Base-by-base conservation (phyloP, 2,888 invertebrate genomes). In the Leptopilina drosophilae region DNA sequence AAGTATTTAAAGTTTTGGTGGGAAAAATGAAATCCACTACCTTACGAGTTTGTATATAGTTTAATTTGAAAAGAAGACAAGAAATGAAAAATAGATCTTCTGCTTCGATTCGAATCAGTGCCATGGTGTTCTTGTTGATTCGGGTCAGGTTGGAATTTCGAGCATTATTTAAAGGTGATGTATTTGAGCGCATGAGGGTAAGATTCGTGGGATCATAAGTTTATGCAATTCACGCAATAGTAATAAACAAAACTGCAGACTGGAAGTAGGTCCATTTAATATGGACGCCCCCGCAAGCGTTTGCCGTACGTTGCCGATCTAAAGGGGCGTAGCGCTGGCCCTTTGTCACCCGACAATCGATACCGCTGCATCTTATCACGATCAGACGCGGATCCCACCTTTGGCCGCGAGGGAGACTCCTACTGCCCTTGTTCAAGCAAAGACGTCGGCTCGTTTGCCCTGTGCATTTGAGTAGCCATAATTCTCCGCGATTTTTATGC, bases 221-320 rank as follows among this genome's bases (percentile, higher is more conserved):
- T 42, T 73, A 73, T 73, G 73, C 73, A n/a, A 77, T 82, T 77
- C 83, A 86, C 82, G 78, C 77, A 79, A 79, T 81, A 82, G 85
- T 83, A 86, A 89, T 87, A 88, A 89, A 88, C 85, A 86, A 87
- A 87, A 85, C 85, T 84, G n/a, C 53, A 69, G 69, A 53, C 53
- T 56, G 69, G 64, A 64, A 67, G 81, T 46, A 78, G 77, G 79
- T 12, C 53, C 66, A 89, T 89, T 89, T 87, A 89, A 89, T 90
- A 89, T 90, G 89, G 83, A 90, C 89, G 89, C 89, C 90, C 88
- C 86, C 90, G 87, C 89, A 86, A 88, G 88, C 88, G 87, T 87
- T 88, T 88, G 86, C 87, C 85, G 86, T 86, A 86, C 49, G 49
- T 87, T 88, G 87, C 87, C 88, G 88, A 88, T 88, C 88, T 88